phyloP scores from a whole-genome alignment of 1,140 invertebrate genomes.

The Drosophila santomea region DNA sequence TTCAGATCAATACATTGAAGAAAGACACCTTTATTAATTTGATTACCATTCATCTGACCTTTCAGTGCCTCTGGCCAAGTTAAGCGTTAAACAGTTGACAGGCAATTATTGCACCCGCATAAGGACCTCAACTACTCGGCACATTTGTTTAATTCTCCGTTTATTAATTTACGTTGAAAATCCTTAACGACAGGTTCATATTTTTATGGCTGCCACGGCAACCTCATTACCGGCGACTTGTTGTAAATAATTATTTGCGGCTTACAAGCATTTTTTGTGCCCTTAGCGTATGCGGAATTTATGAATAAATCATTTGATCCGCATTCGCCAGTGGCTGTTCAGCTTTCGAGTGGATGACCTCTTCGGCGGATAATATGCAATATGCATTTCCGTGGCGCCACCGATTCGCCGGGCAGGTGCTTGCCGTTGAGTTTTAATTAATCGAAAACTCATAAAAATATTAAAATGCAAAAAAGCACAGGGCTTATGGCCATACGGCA shows the following conservation, averaged over 20 bases:
- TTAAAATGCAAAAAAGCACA: constrained; percentile 41
- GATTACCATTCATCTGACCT: neutral
- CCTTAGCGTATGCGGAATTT: constrained; percentile 52
- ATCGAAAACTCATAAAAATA: constrained; percentile 59
- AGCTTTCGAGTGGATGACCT: constrained; percentile 16
- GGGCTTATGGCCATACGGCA: constrained; percentile 11
- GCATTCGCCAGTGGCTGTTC: constrained; percentile 13
- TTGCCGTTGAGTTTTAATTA: constrained; percentile 64
- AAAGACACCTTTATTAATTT: neutral
- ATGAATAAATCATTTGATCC: constrained; percentile 67
- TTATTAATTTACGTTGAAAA: constrained; percentile 57
- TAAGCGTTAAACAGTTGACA: constrained; percentile 21
- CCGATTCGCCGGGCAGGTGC: constrained; percentile 29
- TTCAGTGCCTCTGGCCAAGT: neutral
- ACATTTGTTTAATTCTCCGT: constrained; percentile 36
- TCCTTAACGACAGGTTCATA: constrained; percentile 18
- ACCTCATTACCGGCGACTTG: constrained; percentile 38
- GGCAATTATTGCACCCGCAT: constrained; percentile 29
- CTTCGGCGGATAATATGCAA: constrained; percentile 30
- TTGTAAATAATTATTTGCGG: constrained; percentile 55
- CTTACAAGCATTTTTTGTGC: constrained; percentile 50
- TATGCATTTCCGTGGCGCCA: constrained; percentile 24
- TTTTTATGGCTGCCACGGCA: constrained; percentile 32
- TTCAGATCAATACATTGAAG: neutral
- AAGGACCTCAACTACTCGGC: constrained; percentile 22